Conservation (phyloP, 2,113 vertebrate species). For the Toxotes jaculatrix region DNA sequence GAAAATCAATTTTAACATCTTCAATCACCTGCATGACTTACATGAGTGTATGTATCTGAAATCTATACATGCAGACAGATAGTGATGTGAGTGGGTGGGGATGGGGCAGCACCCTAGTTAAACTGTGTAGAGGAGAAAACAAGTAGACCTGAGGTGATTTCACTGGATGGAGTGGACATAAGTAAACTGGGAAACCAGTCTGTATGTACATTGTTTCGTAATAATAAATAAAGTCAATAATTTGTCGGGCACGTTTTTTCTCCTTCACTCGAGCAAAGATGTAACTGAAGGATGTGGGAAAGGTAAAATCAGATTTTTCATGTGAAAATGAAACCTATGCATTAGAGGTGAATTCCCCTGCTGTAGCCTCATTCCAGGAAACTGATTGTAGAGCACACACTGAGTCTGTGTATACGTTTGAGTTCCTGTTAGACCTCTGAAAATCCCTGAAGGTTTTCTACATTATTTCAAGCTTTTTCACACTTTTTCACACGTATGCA, state of each 20-base stretch:
- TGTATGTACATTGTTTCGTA: not conserved
- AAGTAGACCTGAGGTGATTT: not conserved
- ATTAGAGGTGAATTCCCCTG: conserved; percentile 82
- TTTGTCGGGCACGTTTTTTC: not conserved
- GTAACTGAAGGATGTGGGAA: conserved; percentile 70
- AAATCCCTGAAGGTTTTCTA: conserved; percentile 61
- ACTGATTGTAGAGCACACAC: conserved; percentile 57
- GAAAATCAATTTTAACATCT: not conserved
- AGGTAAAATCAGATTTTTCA: conserved; percentile 72
- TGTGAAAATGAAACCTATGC: conserved; percentile 84
- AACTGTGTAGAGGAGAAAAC: not conserved
- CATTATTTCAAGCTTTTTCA: not conserved
- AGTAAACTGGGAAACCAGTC: not conserved
- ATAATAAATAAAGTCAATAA: not conserved
- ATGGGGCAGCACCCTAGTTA: not conserved
- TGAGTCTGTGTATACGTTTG: conserved; percentile 38
- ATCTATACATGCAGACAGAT: not conserved
- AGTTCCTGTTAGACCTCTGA: conserved; percentile 73
- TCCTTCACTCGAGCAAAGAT: conserved; percentile 4
- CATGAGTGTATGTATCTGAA: not conserved
- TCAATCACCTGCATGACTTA: not conserved
- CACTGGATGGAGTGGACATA: not conserved
- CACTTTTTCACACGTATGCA: not conserved
- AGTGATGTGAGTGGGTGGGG: not conserved
- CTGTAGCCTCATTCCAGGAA: conserved; percentile 85